Evolutionary conservation across 1,140 invertebrate species (phyloP).

Genomic region (Vanessa atalanta): DNA sequence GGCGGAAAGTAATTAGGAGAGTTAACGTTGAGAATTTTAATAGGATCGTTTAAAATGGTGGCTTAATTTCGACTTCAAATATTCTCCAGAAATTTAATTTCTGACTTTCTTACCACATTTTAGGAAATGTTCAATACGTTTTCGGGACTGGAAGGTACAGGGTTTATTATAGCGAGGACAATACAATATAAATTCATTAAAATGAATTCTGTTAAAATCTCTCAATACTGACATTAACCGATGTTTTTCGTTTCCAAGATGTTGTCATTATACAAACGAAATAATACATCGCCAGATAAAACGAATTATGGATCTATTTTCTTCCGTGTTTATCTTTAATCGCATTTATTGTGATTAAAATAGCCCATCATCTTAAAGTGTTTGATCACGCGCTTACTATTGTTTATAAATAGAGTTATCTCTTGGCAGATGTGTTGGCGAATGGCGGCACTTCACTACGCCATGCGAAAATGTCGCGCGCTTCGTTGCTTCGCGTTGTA

Average conservation of each 20-base stretch:
- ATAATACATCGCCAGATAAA: not conserved
- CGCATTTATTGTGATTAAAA: constrained; percentile 65
- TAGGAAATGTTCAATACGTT: constrained; percentile 36
- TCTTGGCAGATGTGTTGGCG: constrained; percentile 68
- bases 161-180: constrained; percentile 6
- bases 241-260: too few relatives aligned
- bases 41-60: constrained; percentile 20
- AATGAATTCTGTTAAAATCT: too few relatives aligned
- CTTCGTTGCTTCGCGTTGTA: constrained; percentile 35
- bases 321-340: constrained; percentile 47
- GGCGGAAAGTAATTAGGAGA: constrained; percentile 22
- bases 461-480: constrained; percentile 56
- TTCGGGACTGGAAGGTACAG: constrained; percentile 19
- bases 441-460: constrained; percentile 26
- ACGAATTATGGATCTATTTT: constrained; percentile 28
- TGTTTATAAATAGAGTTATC: constrained; percentile 68
- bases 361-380: constrained; percentile 59
- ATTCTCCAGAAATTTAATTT: constrained; percentile 39
- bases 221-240: too few relatives aligned
- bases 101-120: constrained; percentile 35
- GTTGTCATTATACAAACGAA: not conserved
- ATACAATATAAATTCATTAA: too few relatives aligned
- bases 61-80: constrained; percentile 17
- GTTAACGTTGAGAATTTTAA: constrained; percentile 29
- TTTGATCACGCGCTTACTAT: constrained; percentile 69